Evolutionary conservation across 2,888 invertebrate genomes (phyloP).

Genomic region (Rotaria macrura): DNA sequence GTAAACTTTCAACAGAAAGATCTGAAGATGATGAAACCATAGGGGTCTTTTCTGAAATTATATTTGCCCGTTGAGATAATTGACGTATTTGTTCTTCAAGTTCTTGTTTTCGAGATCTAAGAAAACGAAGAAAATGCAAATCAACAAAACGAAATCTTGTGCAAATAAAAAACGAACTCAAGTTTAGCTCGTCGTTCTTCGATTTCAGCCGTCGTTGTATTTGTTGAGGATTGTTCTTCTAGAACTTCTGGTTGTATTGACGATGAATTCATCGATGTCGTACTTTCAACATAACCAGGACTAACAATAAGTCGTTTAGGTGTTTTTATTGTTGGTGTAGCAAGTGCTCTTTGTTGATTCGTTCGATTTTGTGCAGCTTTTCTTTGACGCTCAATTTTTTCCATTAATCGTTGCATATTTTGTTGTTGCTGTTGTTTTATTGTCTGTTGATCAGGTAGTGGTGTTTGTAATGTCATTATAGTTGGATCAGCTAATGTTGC

Average conservation of each 20-base stretch:
- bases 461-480: constrained; percentile 12
- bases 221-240: neutral
- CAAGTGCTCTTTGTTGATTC: neutral
- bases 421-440: neutral
- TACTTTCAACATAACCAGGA: neutral
- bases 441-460: neutral
- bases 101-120: neutral
- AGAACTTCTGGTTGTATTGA: neutral
- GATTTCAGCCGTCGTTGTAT: neutral
- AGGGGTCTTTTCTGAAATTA: neutral
- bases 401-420: neutral
- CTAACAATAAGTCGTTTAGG: constrained; percentile 18
- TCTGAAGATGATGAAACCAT: neutral
- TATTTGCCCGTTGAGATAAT: neutral
- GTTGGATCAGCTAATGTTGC: constrained; percentile 21
- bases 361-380: neutral
- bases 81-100: constrained; percentile 5
- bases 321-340: neutral
- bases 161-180: neutral
- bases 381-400: constrained; percentile 17
- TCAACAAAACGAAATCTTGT: neutral
- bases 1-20: constrained; percentile 13
- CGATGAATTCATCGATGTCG: neutral
- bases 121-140: neutral
- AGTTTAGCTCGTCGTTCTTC: neutral